Conservation (phyloP, 2,888 invertebrate genomes). For the Lasioglossum oenotherae region DNA sequence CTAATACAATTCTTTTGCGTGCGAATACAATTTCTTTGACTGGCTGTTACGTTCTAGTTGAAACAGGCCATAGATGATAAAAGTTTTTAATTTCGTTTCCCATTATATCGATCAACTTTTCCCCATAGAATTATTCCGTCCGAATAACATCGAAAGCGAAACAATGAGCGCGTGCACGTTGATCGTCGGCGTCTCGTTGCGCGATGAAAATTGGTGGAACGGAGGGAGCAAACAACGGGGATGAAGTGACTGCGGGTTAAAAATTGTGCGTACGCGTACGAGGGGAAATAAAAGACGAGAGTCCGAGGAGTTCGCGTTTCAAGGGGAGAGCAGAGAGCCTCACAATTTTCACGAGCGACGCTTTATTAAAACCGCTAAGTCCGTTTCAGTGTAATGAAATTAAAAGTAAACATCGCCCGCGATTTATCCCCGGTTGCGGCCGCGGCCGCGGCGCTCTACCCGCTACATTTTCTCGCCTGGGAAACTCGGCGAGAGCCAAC, state of each 20-base stretch:
- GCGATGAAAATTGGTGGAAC: neutral
- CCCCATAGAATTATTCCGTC: neutral
- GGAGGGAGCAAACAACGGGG: neutral
- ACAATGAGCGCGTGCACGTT: neutral
- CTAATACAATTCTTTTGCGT: no score
- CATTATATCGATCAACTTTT: neutral
- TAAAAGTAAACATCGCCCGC: conserved; percentile 42
- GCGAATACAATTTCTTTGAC: neutral
- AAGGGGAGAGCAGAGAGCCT: conserved; percentile 25
- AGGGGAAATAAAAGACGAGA: conserved; percentile 17
- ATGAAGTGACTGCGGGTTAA: conserved; percentile 7
- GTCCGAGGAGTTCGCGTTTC: neutral
- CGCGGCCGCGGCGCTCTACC: neutral
- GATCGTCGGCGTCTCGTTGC: neutral
- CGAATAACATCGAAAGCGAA: neutral
- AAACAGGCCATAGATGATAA: neutral
- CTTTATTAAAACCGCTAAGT: conserved; percentile 50
- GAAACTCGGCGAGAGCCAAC: no score
- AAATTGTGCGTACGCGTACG: conserved; percentile 6
- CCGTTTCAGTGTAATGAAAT: conserved; percentile 49
- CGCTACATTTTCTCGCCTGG: neutral
- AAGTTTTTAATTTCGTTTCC: neutral
- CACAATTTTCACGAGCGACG: conserved; percentile 36
- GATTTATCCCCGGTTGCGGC: conserved; percentile 29
- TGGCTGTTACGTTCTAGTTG: neutral